Evolutionary conservation across 2,888 invertebrate species (phyloP).

Genomic region (Antheraea assamensis): DNA sequence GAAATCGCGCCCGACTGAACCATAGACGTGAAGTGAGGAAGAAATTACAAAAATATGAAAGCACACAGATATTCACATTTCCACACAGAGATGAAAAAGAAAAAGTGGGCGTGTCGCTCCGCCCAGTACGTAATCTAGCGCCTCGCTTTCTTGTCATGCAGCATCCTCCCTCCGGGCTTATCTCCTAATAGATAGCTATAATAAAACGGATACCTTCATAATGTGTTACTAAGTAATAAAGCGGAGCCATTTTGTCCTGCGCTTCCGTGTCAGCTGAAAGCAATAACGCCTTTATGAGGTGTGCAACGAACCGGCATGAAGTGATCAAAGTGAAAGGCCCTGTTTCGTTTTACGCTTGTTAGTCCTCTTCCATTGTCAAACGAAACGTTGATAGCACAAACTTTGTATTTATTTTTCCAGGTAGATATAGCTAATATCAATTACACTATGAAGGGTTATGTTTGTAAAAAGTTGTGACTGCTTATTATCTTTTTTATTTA

Average conservation of each 20-base stretch:
- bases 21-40: conserved; percentile 17
- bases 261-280: conserved; percentile 65
- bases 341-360: conserved; percentile 74
- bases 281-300: conserved; percentile 75
- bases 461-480: neutral
- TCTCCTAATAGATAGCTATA: conserved; percentile 76
- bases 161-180: conserved; percentile 70
- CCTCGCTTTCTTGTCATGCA: conserved; percentile 64
- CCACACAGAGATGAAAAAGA: conserved; percentile 58
- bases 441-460: neutral
- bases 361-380: conserved; percentile 67
- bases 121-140: conserved; percentile 59
- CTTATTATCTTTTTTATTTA: neutral
- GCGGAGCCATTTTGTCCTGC: conserved; percentile 78
- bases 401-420: conserved; percentile 48
- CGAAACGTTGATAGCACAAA: conserved; percentile 68
- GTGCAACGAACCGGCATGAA: conserved; percentile 66
- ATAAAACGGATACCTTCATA: conserved; percentile 76
- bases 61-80: conserved; percentile 36
- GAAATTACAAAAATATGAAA: conserved; percentile 41
- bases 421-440: conserved; percentile 17
- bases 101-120: conserved; percentile 79
- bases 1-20: conserved; percentile 1
- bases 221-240: conserved; percentile 82
- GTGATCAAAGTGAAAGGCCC: conserved; percentile 74